These are phyloP conservation scores for Macaria liturata DNA, from an alignment of 2,888 invertebrate genomes.

Conservation along the genomic window DNA sequence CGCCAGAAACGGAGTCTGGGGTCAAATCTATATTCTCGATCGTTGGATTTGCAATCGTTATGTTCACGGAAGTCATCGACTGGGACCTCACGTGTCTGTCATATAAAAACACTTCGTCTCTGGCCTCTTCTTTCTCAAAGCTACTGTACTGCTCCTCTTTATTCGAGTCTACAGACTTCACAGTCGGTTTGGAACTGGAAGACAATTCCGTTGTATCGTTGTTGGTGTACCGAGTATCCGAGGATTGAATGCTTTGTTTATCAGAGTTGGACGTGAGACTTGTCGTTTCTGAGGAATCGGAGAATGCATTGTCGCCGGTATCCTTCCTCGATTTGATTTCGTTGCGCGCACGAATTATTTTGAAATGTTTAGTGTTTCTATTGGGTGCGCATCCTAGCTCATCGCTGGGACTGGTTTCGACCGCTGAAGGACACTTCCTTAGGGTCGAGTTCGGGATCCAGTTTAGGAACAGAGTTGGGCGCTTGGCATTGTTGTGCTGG, in stretches of 20 bases:
- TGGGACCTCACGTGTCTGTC: slow-evolving; percentile 79
- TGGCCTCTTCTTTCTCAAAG: slow-evolving; percentile 69
- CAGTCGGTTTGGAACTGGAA: slow-evolving; percentile 69
- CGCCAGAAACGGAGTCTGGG: slow-evolving; percentile 84
- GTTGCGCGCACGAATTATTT: slow-evolving; percentile 49
- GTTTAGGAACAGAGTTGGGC: slow-evolving; percentile 93
- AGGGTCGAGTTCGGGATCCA: slow-evolving; percentile 98
- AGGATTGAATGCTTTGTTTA: slow-evolving; percentile 76
- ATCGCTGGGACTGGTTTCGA: slow-evolving; percentile 83
- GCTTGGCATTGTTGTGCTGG: slow-evolving; percentile 88
- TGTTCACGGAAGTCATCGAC: slow-evolving; percentile 86
- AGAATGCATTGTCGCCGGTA: slow-evolving; percentile 71
- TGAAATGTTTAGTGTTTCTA: slow-evolving; percentile 55
- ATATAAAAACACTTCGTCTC: slow-evolving; percentile 67
- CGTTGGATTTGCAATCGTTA: slow-evolving; percentile 88
- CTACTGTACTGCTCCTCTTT: slow-evolving; percentile 64
- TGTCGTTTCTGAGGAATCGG: slow-evolving; percentile 80
- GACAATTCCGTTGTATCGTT: slow-evolving; percentile 71
- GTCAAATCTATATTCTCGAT: slow-evolving; percentile 88
- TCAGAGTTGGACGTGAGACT: slow-evolving; percentile 80
- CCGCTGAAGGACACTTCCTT: slow-evolving; percentile 91
- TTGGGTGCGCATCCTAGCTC: slow-evolving; percentile 62
- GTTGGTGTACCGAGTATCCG: slow-evolving; percentile 66
- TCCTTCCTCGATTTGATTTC: slow-evolving; percentile 55
- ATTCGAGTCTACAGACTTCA: slow-evolving; percentile 65